Evolutionary conservation across 2,888 invertebrate genomes (phyloP).

Genomic region (Macrosoma leucophasiata): DNA sequence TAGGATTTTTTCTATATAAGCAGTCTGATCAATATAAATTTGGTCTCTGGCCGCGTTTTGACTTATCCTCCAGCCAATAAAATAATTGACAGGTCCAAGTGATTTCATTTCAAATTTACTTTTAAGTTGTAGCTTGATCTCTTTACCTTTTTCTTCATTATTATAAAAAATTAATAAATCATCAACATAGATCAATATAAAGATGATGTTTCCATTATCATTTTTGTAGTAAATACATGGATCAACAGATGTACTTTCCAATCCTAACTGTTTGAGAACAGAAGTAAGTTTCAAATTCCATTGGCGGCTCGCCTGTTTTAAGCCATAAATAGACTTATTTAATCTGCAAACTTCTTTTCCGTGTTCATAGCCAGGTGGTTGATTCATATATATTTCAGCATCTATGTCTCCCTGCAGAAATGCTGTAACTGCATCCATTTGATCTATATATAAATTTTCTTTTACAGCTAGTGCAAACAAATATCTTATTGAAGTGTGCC

Average conservation of each 20-base stretch:
- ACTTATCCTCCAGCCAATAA: conserved; percentile 15
- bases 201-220: conserved; percentile 12
- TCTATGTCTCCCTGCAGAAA: conserved; percentile 24
- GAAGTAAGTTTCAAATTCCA: conserved; percentile 20
- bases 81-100: conserved; percentile 12
- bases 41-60: conserved; percentile 5
- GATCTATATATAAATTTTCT: conserved; percentile 19
- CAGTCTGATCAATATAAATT: conserved; percentile 14
- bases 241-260: conserved; percentile 16
- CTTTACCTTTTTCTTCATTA: conserved; percentile 3
- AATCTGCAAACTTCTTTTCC: conserved; percentile 18
- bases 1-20: conserved; percentile 17
- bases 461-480: conserved; percentile 18
- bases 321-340: conserved; percentile 20
- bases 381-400: conserved; percentile 21
- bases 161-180: conserved; percentile 17
- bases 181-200: conserved; percentile 24
- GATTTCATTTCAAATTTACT: conserved; percentile 18
- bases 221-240: conserved; percentile 24
- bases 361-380: conserved; percentile 15
- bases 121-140: too few species aligned
- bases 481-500: conserved; percentile 17
- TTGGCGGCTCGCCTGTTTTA: conserved; percentile 18
- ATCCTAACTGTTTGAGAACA: conserved; percentile 15
- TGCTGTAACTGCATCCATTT: conserved; percentile 24